Percentiles rank a stretch among this genome's conserved stretches.
These are phyloP conservation scores for Myrmophylax atrothorax DNA, from an alignment of 2,113 vertebrate species.

Conservation along the genomic window DNA sequence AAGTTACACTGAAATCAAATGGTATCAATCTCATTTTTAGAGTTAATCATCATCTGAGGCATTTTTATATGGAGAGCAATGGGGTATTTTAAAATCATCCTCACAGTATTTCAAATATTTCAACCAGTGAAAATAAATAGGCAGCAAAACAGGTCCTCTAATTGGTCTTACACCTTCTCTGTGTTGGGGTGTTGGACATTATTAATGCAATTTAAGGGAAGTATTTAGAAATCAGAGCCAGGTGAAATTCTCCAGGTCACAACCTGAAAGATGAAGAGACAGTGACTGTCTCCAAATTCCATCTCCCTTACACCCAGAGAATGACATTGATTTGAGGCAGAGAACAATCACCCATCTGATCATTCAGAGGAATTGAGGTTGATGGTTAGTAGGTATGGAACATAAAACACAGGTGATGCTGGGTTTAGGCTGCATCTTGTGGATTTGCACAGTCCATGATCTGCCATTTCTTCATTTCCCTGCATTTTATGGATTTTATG, in stretches of 20 bases:
- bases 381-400: background rate
- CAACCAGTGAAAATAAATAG: background rate
- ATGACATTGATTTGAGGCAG: background rate
- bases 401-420: background rate
- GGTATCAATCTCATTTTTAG: background rate
- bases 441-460: background rate
- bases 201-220: background rate
- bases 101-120: background rate
- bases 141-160: background rate
- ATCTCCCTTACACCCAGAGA: background rate
- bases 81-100: background rate
- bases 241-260: background rate
- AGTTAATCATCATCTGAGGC: background rate
- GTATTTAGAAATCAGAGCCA: background rate
- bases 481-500: background rate
- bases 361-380: background rate
- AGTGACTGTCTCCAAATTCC: background rate
- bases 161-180: background rate
- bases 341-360: too few relatives aligned
- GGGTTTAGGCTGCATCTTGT: background rate
- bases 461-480: background rate
- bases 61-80: background rate
- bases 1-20: background rate
- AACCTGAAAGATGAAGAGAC: background rate
- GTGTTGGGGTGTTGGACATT: background rate